Evolutionary conservation across 2,797 vertebrate genomes (phyloP).

Genomic region (Petrocephalus sullivani): DNA sequence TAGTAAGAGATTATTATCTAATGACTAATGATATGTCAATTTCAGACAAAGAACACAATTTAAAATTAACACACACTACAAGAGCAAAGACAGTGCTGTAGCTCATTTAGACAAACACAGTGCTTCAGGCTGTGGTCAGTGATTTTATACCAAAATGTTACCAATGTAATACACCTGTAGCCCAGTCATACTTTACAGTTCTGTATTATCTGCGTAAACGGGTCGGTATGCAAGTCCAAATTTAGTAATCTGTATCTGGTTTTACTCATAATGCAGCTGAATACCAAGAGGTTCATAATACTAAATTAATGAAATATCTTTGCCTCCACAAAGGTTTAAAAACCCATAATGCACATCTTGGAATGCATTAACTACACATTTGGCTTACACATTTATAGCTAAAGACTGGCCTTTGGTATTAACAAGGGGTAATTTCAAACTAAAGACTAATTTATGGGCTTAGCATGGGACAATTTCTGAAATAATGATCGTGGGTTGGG

Average conservation of each 20-base stretch:
- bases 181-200: not conserved
- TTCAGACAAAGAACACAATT: not conserved
- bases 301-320: not conserved
- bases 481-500: not conserved
- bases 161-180: not conserved
- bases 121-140: not conserved
- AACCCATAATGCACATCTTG: not conserved
- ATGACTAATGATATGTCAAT: no score
- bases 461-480: not conserved
- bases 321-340: not conserved
- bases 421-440: not conserved
- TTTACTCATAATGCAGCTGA: not conserved
- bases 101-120: not conserved
- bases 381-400: not conserved
- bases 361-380: not conserved
- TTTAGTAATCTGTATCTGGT: not conserved
- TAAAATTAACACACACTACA: not conserved
- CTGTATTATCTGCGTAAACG: not conserved
- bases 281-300: not conserved
- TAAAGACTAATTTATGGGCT: not conserved
- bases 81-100: not conserved
- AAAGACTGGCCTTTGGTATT: not conserved
- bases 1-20: no score
- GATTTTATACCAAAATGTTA: not conserved
- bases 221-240: not conserved